A percentile compares a stretch with the other conserved stretches of the same genome.
These are phyloP conservation scores for Amazona ochrocephala DNA, from an alignment of 2,797 vertebrate species.

Conservation along the genomic window DNA sequence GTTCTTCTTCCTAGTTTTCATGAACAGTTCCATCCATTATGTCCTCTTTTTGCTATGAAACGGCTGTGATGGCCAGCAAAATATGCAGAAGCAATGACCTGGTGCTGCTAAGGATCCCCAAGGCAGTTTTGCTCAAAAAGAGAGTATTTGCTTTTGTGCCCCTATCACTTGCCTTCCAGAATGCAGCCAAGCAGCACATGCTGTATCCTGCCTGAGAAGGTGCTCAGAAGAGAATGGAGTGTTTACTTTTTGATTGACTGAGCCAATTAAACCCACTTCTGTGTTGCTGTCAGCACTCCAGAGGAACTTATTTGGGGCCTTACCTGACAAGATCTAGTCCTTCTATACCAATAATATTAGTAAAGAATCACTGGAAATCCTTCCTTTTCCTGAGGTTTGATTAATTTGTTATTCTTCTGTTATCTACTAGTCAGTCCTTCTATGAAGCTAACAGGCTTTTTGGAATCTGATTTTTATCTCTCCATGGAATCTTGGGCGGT, in stretches of 20 bases:
- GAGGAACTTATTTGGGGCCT: neutral
- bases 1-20: neutral
- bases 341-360: slow-evolving; percentile 10
- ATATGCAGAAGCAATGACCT: neutral
- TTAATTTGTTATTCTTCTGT: slow-evolving; percentile 51
- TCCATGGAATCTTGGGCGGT: slow-evolving; percentile 1
- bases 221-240: neutral
- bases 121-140: neutral
- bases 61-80: neutral
- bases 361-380: slow-evolving; percentile 9
- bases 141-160: neutral
- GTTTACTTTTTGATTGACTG: slow-evolving; percentile 21
- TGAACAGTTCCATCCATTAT: neutral
- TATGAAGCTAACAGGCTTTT: neutral
- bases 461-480: slow-evolving; percentile 43
- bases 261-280: neutral
- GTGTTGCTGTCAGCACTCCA: neutral
- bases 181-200: neutral
- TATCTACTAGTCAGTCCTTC: slow-evolving; percentile 20
- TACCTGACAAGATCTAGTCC: neutral
- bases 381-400: slow-evolving; percentile 18
- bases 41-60: neutral
- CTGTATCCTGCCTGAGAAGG: neutral
- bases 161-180: neutral
- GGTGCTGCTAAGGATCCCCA: neutral